A percentile compares a stretch with the other conserved stretches of the same genome.
Conservation (phyloP, 2,797 vertebrate species). For the Sebastes alutus region DNA sequence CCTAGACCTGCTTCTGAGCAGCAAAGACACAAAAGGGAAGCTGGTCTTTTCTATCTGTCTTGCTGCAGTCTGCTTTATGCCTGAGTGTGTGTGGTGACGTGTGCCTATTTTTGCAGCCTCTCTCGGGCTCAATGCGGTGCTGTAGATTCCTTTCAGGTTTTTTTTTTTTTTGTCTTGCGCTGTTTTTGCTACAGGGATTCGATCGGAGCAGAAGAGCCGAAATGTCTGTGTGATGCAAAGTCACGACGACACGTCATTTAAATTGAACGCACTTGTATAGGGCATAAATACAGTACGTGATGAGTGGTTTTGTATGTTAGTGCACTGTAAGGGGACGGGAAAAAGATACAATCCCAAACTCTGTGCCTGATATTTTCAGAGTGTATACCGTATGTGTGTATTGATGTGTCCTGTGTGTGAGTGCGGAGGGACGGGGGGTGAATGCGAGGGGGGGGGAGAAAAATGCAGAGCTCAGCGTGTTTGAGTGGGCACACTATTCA, state of each 20-base stretch:
- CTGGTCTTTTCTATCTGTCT: constrained; percentile 32
- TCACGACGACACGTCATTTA: not conserved
- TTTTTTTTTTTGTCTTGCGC: constrained; percentile 1
- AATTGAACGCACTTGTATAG: not conserved
- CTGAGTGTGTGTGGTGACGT: constrained; percentile 48
- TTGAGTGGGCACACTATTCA: constrained; percentile 79
- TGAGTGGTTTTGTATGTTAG: not conserved
- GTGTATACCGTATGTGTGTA: too few species aligned
- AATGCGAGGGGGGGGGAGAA: constrained; percentile 17
- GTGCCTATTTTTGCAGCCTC: constrained; percentile 64
- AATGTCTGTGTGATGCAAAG: not conserved
- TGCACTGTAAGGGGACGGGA: not conserved
- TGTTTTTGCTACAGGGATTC: constrained; percentile 12
- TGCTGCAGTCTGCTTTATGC: constrained; percentile 71
- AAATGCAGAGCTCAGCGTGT: constrained; percentile 79
- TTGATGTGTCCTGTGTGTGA: constrained; percentile 22
- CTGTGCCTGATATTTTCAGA: constrained; percentile 13
- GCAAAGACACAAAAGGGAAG: constrained; percentile 14
- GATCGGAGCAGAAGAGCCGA: constrained; percentile 16
- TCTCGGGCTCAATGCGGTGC: constrained; percentile 40
- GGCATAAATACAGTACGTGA: not conserved
- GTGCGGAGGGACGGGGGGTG: not conserved
- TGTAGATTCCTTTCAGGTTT: constrained; percentile 23
- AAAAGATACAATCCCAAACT: constrained; percentile 2
- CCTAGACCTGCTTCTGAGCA: constrained; percentile 50